Percentiles rank a stretch among this genome's conserved stretches.
These are phyloP conservation scores for Diplodus puntazzo DNA, from an alignment of 2,797 vertebrate species.

Conservation along the genomic window DNA sequence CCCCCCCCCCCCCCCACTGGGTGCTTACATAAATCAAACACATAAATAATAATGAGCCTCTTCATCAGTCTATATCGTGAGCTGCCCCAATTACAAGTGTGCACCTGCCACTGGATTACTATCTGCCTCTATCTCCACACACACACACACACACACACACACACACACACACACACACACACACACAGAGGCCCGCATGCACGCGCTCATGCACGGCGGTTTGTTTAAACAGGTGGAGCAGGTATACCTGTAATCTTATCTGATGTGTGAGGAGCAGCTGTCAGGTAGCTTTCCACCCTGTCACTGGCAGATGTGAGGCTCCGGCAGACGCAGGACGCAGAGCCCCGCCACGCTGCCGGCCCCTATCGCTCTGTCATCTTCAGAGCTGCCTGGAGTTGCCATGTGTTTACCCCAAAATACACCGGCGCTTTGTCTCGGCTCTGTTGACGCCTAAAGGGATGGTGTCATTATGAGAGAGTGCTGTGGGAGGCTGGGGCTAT, in stretches of 20 bases:
- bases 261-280: slow-evolving; percentile 78
- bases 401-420: slow-evolving; percentile 75
- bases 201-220: not conserved
- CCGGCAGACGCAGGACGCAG: slow-evolving; percentile 10
- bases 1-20: no score
- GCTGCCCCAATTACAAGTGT: slow-evolving; percentile 67
- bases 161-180: slow-evolving; percentile 14
- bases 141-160: slow-evolving; percentile 21
- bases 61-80: slow-evolving; percentile 66
- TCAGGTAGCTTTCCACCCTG: slow-evolving; percentile 71
- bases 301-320: slow-evolving; percentile 57
- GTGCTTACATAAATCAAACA: slow-evolving; percentile 70
- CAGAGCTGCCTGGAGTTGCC: slow-evolving; percentile 53
- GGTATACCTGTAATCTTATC: slow-evolving; percentile 80
- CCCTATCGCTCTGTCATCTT: slow-evolving; percentile 63
- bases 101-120: slow-evolving; percentile 74
- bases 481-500: slow-evolving; percentile 59
- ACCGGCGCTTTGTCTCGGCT: slow-evolving; percentile 66
- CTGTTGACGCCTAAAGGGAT: slow-evolving; percentile 74
- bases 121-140: slow-evolving; percentile 47
- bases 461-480: slow-evolving; percentile 71
- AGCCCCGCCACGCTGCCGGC: slow-evolving; percentile 25
- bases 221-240: slow-evolving; percentile 77
- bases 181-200: slow-evolving; percentile 8
- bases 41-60: slow-evolving; percentile 74